Evolutionary conservation across 2,888 invertebrate species (phyloP).

Genomic region (Tipula helvola): DNA sequence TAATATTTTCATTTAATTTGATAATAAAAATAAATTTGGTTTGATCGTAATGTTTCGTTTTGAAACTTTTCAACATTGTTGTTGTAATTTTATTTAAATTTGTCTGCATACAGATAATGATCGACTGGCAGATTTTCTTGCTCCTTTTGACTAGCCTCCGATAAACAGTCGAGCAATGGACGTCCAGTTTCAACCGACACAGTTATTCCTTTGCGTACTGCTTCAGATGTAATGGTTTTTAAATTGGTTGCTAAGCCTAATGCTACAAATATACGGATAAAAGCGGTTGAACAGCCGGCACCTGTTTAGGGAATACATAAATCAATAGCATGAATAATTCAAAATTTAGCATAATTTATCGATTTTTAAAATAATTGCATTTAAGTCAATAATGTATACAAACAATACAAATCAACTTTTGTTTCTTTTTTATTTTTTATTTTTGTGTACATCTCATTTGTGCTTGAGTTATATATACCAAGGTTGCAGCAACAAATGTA

Average conservation of each 20-base stretch:
- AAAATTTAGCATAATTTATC: not conserved
- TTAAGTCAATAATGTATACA: no score
- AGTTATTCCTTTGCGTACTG: constrained; percentile 51
- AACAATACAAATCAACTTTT: no score
- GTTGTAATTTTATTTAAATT: constrained; percentile 15
- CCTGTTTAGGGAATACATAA: constrained; percentile 28
- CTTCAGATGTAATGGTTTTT: constrained; percentile 47
- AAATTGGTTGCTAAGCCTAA: constrained; percentile 51
- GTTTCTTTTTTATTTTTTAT: no score
- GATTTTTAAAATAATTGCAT: not conserved
- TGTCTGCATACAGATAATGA: constrained; percentile 38
- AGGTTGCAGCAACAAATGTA: no score
- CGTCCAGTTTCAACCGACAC: constrained; percentile 42
- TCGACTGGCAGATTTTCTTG: constrained; percentile 35
- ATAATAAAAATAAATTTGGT: not conserved
- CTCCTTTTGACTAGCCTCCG: constrained; percentile 35
- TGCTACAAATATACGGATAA: constrained; percentile 57
- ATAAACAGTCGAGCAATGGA: constrained; percentile 44
- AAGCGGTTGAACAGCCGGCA: constrained; percentile 48
- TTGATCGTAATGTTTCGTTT: constrained; percentile 5
- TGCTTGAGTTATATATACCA: no score
- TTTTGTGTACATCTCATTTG: no score
- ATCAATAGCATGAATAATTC: not conserved
- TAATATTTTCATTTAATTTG: not conserved
- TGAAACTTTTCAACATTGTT: not conserved